Evolutionary conservation across 2,888 invertebrate genomes (phyloP).

Genomic region (Caenorhabditis sulstoni): DNA sequence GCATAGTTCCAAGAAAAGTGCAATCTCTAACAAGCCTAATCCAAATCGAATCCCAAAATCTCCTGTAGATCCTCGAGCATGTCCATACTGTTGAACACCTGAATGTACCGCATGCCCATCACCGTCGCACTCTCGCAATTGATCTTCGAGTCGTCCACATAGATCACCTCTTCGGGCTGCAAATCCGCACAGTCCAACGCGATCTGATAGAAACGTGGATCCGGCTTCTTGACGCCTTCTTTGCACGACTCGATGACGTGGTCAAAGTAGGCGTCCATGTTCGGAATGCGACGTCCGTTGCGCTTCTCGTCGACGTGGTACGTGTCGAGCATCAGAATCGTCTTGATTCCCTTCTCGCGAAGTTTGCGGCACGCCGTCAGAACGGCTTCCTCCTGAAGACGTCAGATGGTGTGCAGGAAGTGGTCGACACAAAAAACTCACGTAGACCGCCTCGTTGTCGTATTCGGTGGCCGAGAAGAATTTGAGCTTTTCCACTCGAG

Average conservation of each 20-base stretch:
- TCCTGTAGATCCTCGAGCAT: constrained; percentile 63
- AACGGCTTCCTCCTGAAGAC: constrained; percentile 60
- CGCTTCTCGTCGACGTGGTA: constrained; percentile 60
- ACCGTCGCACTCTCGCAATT: constrained; percentile 57
- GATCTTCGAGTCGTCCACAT: constrained; percentile 60
- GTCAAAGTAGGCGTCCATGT: constrained; percentile 60
- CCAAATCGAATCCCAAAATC: constrained; percentile 61
- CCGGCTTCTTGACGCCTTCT: constrained; percentile 61
- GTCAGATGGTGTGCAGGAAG: neutral
- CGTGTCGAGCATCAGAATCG: constrained; percentile 57
- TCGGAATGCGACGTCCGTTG: constrained; percentile 59
- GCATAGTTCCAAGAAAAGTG: too few relatives aligned
- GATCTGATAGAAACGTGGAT: constrained; percentile 55
- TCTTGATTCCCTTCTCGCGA: constrained; percentile 51
- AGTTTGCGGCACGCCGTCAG: constrained; percentile 55
- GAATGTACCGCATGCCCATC: constrained; percentile 58
- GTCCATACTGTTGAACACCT: constrained; percentile 62
- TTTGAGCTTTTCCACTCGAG: constrained; percentile 41
- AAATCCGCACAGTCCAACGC: constrained; percentile 46
- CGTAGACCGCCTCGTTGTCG: constrained; percentile 60
- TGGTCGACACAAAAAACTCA: constrained; percentile 13
- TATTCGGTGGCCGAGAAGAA: constrained; percentile 62
- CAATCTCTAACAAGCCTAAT: constrained; percentile 26
- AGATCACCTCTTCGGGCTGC: constrained; percentile 56
- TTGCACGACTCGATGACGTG: constrained; percentile 57